Evolutionary conservation across 30 jellyfish, hydroid and myxozoan species (phyloP).

Genomic region (Chironex yamaguchii): DNA sequence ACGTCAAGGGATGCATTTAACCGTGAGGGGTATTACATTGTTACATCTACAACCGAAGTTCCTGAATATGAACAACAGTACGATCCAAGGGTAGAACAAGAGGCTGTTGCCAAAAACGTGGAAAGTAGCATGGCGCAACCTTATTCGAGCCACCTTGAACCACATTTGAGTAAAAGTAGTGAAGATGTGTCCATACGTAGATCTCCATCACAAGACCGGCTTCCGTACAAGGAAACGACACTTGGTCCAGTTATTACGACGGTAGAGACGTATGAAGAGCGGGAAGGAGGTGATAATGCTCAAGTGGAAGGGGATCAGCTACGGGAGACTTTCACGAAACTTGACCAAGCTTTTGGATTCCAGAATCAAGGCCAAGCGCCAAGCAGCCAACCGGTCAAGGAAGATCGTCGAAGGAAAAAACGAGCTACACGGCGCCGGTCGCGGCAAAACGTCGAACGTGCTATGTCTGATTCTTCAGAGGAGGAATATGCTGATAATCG

Average conservation of each 20-base stretch:
- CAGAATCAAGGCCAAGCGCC: conserved; percentile 66
- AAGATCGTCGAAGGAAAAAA: conserved; percentile 19
- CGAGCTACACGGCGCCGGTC: conserved; percentile 71
- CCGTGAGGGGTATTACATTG: not conserved
- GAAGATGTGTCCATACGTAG: not conserved
- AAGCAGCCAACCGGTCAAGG: conserved; percentile 2
- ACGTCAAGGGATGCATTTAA: not conserved
- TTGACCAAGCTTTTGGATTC: conserved; percentile 94
- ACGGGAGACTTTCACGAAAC: conserved; percentile 84
- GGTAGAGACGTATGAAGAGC: conserved; percentile 10
- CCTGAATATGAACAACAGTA: not conserved
- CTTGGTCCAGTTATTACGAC: conserved; percentile 47
- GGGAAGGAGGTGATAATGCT: not conserved
- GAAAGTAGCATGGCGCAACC: not conserved
- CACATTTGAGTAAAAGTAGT: not conserved
- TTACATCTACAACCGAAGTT: not conserved
- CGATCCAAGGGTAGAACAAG: not conserved
- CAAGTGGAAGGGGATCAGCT: conserved; percentile 56
- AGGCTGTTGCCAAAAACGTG: not conserved
- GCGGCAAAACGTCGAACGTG: not conserved
- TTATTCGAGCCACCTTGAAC: not conserved
- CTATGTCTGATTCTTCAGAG: conserved; percentile 77
- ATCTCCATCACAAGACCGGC: not conserved
- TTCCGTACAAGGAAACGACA: conserved; percentile 55
- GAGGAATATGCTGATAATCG: conserved; percentile 24